Evolutionary conservation across 1,140 invertebrate genomes (phyloP).

Genomic region (Drosophila ercepeae): DNA sequence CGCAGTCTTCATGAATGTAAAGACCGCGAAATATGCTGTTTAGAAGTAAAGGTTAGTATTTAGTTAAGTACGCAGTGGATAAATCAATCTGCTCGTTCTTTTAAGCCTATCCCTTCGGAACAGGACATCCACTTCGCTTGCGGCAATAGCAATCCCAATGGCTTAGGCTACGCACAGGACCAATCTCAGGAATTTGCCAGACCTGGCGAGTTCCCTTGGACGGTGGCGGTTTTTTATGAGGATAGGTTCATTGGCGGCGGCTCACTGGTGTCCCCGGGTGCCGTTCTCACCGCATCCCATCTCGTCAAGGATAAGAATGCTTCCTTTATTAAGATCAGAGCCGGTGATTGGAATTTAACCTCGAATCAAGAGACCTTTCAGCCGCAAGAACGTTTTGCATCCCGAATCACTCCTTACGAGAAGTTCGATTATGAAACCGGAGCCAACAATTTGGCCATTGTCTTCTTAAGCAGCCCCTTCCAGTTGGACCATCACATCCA

Average conservation of each 20-base stretch:
- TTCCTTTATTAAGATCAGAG: slow-evolving; percentile 5
- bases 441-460: slow-evolving; percentile 5
- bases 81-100: too few relatives aligned
- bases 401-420: background rate
- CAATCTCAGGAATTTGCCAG: background rate
- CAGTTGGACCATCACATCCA: background rate
- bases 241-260: slow-evolving; percentile 1
- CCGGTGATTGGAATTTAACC: slow-evolving; percentile 11
- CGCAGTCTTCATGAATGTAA: background rate
- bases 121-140: background rate
- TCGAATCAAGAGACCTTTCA: rapidly evolving
- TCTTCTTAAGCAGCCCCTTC: background rate
- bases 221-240: background rate
- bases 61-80: background rate
- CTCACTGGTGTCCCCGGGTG: background rate
- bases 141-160: background rate
- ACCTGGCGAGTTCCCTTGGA: slow-evolving; percentile 9
- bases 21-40: background rate
- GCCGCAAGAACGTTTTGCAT: background rate
- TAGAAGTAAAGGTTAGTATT: background rate
- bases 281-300: slow-evolving; percentile 15
- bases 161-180: background rate
- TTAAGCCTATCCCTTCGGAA: too few relatives aligned
- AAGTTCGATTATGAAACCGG: background rate
- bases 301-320: background rate